Percentiles rank a stretch among this genome's conserved stretches.
phyloP scores from a whole-genome alignment of 2,888 invertebrate species.

The Dione vanillae region DNA sequence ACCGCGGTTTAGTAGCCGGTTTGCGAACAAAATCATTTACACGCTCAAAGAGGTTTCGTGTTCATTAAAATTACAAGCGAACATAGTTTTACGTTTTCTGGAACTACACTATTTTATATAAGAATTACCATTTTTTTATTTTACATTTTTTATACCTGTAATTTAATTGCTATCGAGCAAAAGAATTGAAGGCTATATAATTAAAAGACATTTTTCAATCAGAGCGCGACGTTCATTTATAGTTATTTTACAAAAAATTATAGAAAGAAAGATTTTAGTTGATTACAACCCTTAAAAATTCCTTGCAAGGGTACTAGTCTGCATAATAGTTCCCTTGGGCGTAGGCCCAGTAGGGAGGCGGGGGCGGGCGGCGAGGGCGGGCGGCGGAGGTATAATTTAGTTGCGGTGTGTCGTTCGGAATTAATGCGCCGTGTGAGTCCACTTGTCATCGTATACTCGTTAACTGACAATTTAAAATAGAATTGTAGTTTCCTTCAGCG shows the following conservation, averaged over 20 bases:
- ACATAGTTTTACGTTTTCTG: not conserved
- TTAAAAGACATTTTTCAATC: too few species aligned
- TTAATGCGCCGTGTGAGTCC: conserved; percentile 53
- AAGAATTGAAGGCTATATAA: too few species aligned
- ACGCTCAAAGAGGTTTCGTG: conserved; percentile 2
- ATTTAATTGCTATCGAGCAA: too few species aligned
- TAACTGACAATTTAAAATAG: conserved; percentile 12
- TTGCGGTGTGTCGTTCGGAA: conserved; percentile 56
- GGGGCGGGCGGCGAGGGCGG: not conserved
- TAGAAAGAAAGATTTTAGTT: conserved; percentile 34
- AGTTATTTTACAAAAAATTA: too few species aligned
- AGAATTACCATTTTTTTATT: not conserved
- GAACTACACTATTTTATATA: not conserved
- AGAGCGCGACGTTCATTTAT: too few species aligned
- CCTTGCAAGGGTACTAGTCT: conserved; percentile 48
- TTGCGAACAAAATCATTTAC: not conserved
- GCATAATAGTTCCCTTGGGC: conserved; percentile 53
- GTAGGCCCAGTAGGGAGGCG: conserved; percentile 45
- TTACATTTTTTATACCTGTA: too few species aligned
- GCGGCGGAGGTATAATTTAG: conserved; percentile 55
- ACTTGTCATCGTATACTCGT: conserved; percentile 44
- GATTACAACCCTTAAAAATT: conserved; percentile 43
- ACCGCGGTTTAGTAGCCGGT: not conserved
- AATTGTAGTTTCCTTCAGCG: not conserved
- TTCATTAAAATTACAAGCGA: not conserved